These are phyloP conservation scores for Pachypanchax playfairii DNA, from an alignment of 2,113 vertebrate genomes.

Conservation along the genomic window DNA sequence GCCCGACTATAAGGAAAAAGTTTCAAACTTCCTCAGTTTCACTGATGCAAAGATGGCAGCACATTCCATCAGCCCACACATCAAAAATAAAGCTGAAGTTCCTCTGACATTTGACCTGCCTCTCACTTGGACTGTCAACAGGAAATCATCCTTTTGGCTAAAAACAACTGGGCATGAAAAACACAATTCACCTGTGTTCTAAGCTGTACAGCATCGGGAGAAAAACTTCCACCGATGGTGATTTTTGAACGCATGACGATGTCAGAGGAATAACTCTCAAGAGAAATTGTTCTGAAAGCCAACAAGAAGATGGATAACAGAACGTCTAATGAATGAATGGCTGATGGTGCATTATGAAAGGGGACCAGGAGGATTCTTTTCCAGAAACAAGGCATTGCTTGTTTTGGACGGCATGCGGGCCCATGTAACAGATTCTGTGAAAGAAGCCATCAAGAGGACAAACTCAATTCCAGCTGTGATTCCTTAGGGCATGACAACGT, in stretches of 20 bases:
- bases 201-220: background rate
- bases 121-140: too few relatives aligned
- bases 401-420: conserved; percentile 35
- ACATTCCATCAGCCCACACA: too few relatives aligned
- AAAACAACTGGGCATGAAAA: too few relatives aligned
- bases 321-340: background rate
- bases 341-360: background rate
- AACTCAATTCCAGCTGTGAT: conserved; percentile 36
- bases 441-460: conserved; percentile 40
- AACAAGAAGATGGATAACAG: conserved; percentile 16
- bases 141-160: too few relatives aligned
- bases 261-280: conserved; percentile 48
- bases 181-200: too few relatives aligned
- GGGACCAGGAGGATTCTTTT: background rate
- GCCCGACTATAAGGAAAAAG: too few relatives aligned
- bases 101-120: too few relatives aligned
- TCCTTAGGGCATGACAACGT: conserved; percentile 20
- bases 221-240: conserved; percentile 1
- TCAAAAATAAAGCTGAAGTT: too few relatives aligned
- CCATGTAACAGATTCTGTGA: conserved; percentile 32
- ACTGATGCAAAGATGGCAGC: too few relatives aligned
- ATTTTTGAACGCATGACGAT: conserved; percentile 45
- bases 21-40: too few relatives aligned
- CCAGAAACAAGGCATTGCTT: conserved; percentile 34
- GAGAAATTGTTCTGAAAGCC: background rate